Percentiles rank a stretch among this genome's conserved stretches.
Conservation (phyloP, 1,140 invertebrate species). For the Calosoma granatense region DNA sequence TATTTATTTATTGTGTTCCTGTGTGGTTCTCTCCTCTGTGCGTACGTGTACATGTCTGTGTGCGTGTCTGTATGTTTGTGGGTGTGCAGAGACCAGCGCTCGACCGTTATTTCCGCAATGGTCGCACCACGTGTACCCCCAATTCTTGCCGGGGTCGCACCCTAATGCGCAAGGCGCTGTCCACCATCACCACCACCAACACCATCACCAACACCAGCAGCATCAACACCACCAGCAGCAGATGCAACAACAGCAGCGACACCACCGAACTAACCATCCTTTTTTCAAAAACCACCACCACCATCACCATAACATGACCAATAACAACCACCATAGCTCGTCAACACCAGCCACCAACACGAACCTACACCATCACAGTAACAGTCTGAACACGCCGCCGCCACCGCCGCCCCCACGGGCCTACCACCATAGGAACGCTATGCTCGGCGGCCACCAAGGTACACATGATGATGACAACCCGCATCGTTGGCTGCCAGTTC, state of each 20-base stretch:
- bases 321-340: constrained; percentile 40
- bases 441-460: constrained; percentile 56
- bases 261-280: constrained; percentile 42
- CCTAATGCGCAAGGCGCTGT: constrained; percentile 48
- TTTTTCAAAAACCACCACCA: constrained; percentile 39
- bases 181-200: constrained; percentile 41
- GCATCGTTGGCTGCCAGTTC: not conserved
- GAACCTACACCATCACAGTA: constrained; percentile 19
- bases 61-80: not conserved
- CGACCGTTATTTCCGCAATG: constrained; percentile 82
- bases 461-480: constrained; percentile 22
- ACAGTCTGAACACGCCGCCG: constrained; percentile 34
- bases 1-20: no score
- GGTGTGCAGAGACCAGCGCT: constrained; percentile 27
- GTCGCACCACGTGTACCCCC: constrained; percentile 85
- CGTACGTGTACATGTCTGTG: not conserved
- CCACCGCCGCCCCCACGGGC: constrained; percentile 39
- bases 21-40: no score
- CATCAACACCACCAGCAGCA: constrained; percentile 45
- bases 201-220: no score
- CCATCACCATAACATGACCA: constrained; percentile 31
- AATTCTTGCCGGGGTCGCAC: constrained; percentile 80
- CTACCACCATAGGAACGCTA: constrained; percentile 48
- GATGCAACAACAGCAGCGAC: constrained; percentile 46
- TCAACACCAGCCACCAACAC: constrained; percentile 38